Evolutionary conservation across 2,888 invertebrate genomes (phyloP).

Genomic region (Nemotelus pantherinus): DNA sequence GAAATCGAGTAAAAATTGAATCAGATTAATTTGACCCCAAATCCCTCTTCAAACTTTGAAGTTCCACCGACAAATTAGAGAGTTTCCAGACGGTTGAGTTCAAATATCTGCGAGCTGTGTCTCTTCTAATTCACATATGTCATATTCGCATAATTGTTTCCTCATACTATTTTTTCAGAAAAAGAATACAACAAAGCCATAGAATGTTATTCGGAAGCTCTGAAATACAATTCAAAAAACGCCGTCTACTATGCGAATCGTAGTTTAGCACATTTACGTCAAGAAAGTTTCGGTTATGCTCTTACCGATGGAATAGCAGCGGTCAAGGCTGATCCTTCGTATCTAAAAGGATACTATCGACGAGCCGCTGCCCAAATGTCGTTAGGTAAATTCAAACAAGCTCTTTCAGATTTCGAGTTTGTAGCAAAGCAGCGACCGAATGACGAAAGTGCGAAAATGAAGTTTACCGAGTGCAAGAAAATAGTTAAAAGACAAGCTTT

Average conservation of each 20-base stretch:
- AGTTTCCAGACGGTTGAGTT: too few species aligned
- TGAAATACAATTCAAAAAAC: slow-evolving; percentile 81
- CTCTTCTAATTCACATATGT: too few species aligned
- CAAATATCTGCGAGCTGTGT: too few species aligned
- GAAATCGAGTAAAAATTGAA: too few species aligned
- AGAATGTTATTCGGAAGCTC: slow-evolving; percentile 86
- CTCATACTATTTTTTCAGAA: slow-evolving; percentile 68
- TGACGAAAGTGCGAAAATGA: slow-evolving; percentile 93
- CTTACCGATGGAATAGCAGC: slow-evolving; percentile 90
- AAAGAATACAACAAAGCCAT: slow-evolving; percentile 92
- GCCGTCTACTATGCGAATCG: slow-evolving; percentile 94
- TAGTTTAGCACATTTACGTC: slow-evolving; percentile 92
- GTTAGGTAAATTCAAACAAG: slow-evolving; percentile 95
- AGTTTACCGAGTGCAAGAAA: slow-evolving; percentile 94
- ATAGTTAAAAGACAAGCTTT: slow-evolving; percentile 95
- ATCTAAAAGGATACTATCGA: slow-evolving; percentile 96
- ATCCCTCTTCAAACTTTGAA: too few species aligned
- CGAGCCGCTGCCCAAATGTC: slow-evolving; percentile 98
- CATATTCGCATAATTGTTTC: too few species aligned
- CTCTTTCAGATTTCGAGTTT: slow-evolving; percentile 95
- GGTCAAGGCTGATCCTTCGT: slow-evolving; percentile 87
- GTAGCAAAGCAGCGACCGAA: slow-evolving; percentile 91
- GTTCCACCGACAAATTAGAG: too few species aligned
- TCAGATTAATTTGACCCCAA: too few species aligned
- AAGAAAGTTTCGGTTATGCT: slow-evolving; percentile 96